phyloP scores from a whole-genome alignment of 2,888 invertebrate species.

The Athrips mouffetella region DNA sequence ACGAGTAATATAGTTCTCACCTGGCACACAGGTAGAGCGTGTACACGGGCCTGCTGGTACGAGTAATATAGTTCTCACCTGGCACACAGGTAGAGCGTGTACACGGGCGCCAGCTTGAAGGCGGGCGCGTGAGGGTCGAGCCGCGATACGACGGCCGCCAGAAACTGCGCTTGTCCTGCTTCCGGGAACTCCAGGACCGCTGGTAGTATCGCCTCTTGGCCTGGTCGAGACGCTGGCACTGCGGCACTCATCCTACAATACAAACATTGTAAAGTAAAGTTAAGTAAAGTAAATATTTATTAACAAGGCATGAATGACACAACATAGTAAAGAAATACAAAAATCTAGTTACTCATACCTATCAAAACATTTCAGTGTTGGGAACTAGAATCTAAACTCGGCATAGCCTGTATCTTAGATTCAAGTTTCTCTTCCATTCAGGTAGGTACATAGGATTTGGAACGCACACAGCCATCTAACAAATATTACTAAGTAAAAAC shows the following conservation, averaged over 20 bases:
- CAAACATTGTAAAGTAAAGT: not conserved
- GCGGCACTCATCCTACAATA: conserved; percentile 43
- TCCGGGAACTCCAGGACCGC: conserved; percentile 97
- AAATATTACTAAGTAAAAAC: too few relatives aligned
- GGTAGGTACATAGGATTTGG: too few relatives aligned
- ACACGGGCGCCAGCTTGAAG: conserved; percentile 97
- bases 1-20: too few relatives aligned
- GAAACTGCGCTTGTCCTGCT: conserved; percentile 94
- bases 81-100: conserved; percentile 96
- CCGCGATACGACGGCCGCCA: conserved; percentile 91
- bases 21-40: not conserved
- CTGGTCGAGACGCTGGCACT: conserved; percentile 61
- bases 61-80: conserved; percentile 69
- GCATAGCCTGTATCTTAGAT: too few relatives aligned
- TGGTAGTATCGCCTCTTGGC: conserved; percentile 93
- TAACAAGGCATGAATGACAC: too few relatives aligned
- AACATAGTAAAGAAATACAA: too few relatives aligned
- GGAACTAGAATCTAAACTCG: too few relatives aligned
- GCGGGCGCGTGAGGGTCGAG: conserved; percentile 92
- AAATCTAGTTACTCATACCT: too few relatives aligned
- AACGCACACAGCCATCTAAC: too few relatives aligned
- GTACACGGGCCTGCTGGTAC: not conserved
- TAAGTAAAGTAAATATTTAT: too few relatives aligned
- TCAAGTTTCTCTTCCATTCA: too few relatives aligned
- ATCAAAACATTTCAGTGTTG: too few relatives aligned